phyloP scores from a whole-genome alignment of 2,113 vertebrate species.

The Syrrhaptes paradoxus region DNA sequence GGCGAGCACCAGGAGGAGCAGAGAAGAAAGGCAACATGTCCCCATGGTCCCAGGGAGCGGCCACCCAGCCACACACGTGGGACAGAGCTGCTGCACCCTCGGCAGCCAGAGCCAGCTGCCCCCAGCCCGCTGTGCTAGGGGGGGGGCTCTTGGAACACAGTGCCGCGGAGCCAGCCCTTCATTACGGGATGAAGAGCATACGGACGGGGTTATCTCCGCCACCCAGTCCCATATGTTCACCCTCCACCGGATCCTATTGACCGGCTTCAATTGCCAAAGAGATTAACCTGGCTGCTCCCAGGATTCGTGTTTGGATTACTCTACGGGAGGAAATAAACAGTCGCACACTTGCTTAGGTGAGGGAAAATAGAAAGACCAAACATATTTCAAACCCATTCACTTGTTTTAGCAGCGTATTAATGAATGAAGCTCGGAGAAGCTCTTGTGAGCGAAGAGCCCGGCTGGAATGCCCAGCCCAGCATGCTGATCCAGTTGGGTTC shows the following conservation, averaged over 20 bases:
- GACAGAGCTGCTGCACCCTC: background rate
- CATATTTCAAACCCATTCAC: background rate
- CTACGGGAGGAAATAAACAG: background rate
- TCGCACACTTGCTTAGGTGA: background rate
- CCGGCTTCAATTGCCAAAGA: background rate
- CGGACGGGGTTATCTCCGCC: background rate
- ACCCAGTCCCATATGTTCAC: background rate
- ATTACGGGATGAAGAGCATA: background rate
- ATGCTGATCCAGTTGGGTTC: background rate
- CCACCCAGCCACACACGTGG: rapidly evolving
- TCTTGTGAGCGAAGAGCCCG: background rate
- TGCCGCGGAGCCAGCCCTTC: background rate
- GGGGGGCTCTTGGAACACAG: background rate
- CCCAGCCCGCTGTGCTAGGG: rapidly evolving
- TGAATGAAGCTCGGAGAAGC: background rate
- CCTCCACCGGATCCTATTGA: background rate
- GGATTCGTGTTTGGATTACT: background rate
- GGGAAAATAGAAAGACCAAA: background rate
- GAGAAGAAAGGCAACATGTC: background rate
- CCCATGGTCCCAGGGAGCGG: no score
- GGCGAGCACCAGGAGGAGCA: background rate
- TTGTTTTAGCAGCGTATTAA: background rate
- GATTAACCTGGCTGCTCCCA: background rate
- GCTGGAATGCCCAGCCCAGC: background rate
- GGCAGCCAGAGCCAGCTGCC: rapidly evolving